Conservation (phyloP, 2,888 invertebrate genomes). For the Acleris emargana region DNA sequence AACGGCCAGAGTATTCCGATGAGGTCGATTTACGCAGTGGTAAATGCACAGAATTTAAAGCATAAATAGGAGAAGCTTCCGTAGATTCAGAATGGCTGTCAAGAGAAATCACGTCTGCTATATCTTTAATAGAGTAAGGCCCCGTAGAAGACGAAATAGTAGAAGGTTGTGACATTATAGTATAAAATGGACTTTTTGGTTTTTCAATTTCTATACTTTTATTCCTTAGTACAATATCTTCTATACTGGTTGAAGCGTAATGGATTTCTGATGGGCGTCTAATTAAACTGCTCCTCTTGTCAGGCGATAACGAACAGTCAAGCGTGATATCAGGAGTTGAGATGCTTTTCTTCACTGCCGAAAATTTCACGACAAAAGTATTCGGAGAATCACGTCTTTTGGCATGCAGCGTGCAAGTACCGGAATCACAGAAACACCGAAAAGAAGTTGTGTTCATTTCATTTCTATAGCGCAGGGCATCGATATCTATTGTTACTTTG, state of each 20-base stretch:
- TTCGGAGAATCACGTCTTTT: slow-evolving; percentile 59
- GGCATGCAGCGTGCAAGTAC: slow-evolving; percentile 65
- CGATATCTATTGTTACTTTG: slow-evolving; percentile 63
- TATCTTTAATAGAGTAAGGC: slow-evolving; percentile 75
- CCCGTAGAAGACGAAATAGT: slow-evolving; percentile 62
- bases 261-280: slow-evolving; percentile 75
- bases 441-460: slow-evolving; percentile 69
- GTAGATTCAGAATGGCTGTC: slow-evolving; percentile 63
- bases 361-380: slow-evolving; percentile 71
- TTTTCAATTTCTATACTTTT: slow-evolving; percentile 45
- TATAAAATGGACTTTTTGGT: slow-evolving; percentile 54
- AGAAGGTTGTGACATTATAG: slow-evolving; percentile 63
- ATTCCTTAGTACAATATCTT: slow-evolving; percentile 59
- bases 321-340: slow-evolving; percentile 77
- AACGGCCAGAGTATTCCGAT: slow-evolving; percentile 77
- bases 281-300: slow-evolving; percentile 51
- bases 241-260: slow-evolving; percentile 64
- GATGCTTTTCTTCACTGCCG: slow-evolving; percentile 74
- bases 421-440: slow-evolving; percentile 75
- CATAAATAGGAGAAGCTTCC: slow-evolving; percentile 63
- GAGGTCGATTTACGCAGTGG: slow-evolving; percentile 71
- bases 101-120: slow-evolving; percentile 72
- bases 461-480: slow-evolving; percentile 54
- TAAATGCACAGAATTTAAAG: slow-evolving; percentile 66
- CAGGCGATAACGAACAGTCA: slow-evolving; percentile 61